phyloP scores from a whole-genome alignment of 1,140 invertebrate genomes.

The Pseudobourletiella spinata region DNA sequence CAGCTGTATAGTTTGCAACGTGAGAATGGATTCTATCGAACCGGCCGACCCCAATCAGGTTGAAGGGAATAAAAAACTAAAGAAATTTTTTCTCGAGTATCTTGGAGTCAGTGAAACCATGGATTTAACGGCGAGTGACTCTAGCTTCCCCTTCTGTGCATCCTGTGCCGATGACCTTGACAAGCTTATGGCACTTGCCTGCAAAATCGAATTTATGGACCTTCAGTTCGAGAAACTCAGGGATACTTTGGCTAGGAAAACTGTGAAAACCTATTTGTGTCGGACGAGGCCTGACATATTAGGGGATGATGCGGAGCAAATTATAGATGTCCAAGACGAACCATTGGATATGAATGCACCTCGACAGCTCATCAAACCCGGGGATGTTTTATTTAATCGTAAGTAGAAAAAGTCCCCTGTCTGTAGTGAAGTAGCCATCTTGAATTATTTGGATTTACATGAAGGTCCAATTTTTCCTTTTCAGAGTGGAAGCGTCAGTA shows the following conservation, averaged over 20 bases:
- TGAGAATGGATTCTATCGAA: neutral
- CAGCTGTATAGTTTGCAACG: constrained; percentile 25
- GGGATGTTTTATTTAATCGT: constrained; percentile 8
- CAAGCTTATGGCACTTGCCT: constrained; percentile 17
- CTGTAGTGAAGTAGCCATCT: neutral
- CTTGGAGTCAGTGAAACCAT: constrained; percentile 20
- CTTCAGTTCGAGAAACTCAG: constrained; percentile 25
- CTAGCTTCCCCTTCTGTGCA: constrained; percentile 17
- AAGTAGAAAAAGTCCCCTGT: neutral
- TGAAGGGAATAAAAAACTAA: constrained; percentile 10
- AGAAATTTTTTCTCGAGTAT: constrained; percentile 22
- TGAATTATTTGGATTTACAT: no score
- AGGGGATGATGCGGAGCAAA: constrained; percentile 14
- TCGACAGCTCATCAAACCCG: neutral
- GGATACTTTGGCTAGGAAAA: constrained; percentile 22
- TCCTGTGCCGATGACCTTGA: constrained; percentile 11
- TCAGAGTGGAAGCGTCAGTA: constrained; percentile 8
- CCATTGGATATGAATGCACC: neutral
- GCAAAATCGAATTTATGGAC: constrained; percentile 28
- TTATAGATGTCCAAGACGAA: constrained; percentile 4
- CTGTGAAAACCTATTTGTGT: constrained; percentile 22
- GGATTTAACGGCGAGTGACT: constrained; percentile 8
- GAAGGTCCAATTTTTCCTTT: no score
- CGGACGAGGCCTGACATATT: constrained; percentile 17
- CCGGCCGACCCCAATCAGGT: neutral